Base-by-base conservation (phyloP, 64 coral and sea anemone genomes). In the Montipora efflorescens region DNA sequence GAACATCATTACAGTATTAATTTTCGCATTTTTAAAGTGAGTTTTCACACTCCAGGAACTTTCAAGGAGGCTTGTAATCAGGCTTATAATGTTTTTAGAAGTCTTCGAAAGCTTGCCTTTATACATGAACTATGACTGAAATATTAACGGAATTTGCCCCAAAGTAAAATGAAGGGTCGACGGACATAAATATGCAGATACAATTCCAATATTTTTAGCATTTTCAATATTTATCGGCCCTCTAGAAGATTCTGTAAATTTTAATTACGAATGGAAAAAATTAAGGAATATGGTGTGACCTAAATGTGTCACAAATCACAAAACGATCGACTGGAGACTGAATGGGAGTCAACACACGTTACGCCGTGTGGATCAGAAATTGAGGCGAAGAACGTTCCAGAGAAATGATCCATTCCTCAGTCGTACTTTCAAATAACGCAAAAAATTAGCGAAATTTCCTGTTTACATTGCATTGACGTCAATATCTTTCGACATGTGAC, bases 391-490 rank as follows among this genome's bases (percentile, higher is more conserved):
- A 71, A 71, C 68, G 4, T 22, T 71, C 68, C 5, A 71, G 36
- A 36, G 36, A 36, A 36, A 36, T 57, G 11, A 8, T 57, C 53
- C 1, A 8, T 57, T 57, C 11, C 11, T 57, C 11, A 8, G 36
- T 36, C 11, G 68, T 71, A 71, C 21, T 71, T 71, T 21, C 20
- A 71, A 71, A 71, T 21, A 4, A 71, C 8, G 5, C 68, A 4
- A 71, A 71, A 71, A 71, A 71, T 71, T 20, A 71, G 20, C 19
- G 68, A 71, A 21, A 71, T 71, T 71, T 71, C 68, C 68, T 71
- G 68, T 71, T 71, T 71, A 23, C 20, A 21, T 7, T 5, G 21
- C 0, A 0, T 5, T 71, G 68, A 71, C 68, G 19, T 71, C 18
- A 71, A 71, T 71, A 71, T 71, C 20, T 20, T 23, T 23, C 18